Base-by-base conservation (phyloP, 1,140 invertebrate genomes). In the Trichonephila inaurata region DNA sequence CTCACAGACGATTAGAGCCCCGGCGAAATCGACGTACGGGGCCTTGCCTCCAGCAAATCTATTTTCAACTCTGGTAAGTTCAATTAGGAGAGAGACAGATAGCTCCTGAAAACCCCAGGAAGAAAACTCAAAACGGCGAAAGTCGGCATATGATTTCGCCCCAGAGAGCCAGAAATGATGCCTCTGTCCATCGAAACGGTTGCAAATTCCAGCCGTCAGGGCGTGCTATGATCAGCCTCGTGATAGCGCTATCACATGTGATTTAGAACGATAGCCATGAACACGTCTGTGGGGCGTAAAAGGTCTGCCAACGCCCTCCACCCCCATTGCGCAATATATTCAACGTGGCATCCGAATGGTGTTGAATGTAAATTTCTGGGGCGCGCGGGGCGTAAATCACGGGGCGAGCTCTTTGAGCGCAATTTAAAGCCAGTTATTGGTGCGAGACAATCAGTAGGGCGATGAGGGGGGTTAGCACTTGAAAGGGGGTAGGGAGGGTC, bases 381-480 rank as follows among this genome's bases (percentile, higher is more conserved):
- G 91, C 82, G 82, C 91, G 64, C 33, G 51, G 91, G 66, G 92
- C 92, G 92, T 88, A 93, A 93, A 93, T 93, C 92, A 93, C 82
- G 10, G 81, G 81, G 51, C 40, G 40, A 51, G 51, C 24, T 40
- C 40, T 24, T 40, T 77, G 91, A 62, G 61, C 92, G 92, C 92
- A 88, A 93, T 93, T 93, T 93, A 93, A 93, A 93, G 92, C 92
- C 92, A 88, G 92, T 93, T 93, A 93, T 93, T 93, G 92, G 92
- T 81, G 92, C 92, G 92, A 88, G 92, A 93, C 92, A 93, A 93
- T 93, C 92, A 88, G 85, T 40, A 28, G 92, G 51, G 40, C 64
- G 44, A 60, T 28, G 69, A 64, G 77, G 8, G 24, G 77, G 64
- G 88, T 24, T n/a, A 88, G 61, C 60, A n/a, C 60, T 64, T 58